Conservation (phyloP, 2,888 invertebrate genomes). For the Hipparchia semele region DNA sequence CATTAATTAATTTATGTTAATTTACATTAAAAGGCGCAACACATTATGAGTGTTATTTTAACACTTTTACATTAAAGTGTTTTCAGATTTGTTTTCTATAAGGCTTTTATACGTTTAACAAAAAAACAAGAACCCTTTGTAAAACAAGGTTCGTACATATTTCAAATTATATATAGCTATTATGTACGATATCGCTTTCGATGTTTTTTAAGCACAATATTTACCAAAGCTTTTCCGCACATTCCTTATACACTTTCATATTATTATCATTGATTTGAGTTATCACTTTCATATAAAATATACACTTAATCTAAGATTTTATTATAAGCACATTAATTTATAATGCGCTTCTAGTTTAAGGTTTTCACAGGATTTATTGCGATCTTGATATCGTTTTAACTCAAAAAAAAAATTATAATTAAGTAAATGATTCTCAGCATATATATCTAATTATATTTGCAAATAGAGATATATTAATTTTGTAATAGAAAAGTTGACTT, state of each 20-base stretch:
- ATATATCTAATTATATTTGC: not conserved
- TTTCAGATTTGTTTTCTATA: constrained; percentile 2
- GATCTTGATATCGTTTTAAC: not conserved
- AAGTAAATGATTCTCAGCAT: not conserved
- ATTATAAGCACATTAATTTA: constrained; percentile 6
- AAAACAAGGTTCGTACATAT: constrained; percentile 69
- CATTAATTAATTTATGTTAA: not conserved
- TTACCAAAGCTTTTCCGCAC: constrained; percentile 30
- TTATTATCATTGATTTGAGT: constrained; percentile 18
- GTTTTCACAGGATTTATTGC: not conserved
- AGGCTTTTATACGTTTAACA: constrained; percentile 16
- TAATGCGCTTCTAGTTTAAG: not conserved
- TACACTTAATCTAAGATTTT: constrained; percentile 21
- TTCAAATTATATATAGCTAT: constrained; percentile 58
- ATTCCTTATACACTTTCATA: constrained; percentile 31
- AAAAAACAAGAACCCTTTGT: constrained; percentile 55
- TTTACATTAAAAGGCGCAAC: constrained; percentile 12
- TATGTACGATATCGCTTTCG: constrained; percentile 56
- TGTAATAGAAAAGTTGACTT: not conserved
- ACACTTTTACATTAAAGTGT: constrained; percentile 28
- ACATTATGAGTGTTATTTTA: not conserved
- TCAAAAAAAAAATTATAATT: not conserved
- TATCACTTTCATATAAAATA: constrained; percentile 19
- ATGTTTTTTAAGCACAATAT: constrained; percentile 31
- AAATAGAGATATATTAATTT: not conserved